A percentile compares a stretch with the other conserved stretches of the same genome.
phyloP scores from a whole-genome alignment of 2,113 vertebrate species.

The Gadus chalcogrammus region DNA sequence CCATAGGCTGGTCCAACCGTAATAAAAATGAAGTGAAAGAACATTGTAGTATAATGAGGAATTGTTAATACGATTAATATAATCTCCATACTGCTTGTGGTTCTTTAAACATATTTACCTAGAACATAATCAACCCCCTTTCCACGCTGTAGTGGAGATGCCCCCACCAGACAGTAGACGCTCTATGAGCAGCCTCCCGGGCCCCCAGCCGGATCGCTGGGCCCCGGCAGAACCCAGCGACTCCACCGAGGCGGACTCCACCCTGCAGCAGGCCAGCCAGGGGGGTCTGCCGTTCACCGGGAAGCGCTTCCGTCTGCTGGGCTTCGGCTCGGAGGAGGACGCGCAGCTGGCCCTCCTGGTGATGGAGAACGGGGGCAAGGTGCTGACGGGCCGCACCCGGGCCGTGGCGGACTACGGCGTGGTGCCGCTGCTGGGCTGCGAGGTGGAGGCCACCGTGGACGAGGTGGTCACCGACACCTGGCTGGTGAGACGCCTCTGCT shows the following conservation, averaged over 20 bases:
- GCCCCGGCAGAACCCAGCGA: conserved; percentile 25
- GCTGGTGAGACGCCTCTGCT: conserved; percentile 81
- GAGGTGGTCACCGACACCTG: conserved; percentile 95
- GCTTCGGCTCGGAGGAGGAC: conserved; percentile 82
- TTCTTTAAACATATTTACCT: not conserved
- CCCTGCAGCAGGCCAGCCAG: conserved; percentile 61
- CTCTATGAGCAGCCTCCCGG: conserved; percentile 19
- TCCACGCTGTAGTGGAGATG: conserved; percentile 54
- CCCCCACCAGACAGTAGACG: conserved; percentile 43
- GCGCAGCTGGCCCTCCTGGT: conserved; percentile 75
- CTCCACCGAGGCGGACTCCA: conserved; percentile 54
- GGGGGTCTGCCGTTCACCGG: conserved; percentile 82
- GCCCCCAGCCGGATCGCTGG: conserved; percentile 27
- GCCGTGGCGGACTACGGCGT: conserved; percentile 87
- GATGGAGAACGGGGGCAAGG: conserved; percentile 81
- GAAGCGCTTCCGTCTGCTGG: conserved; percentile 83
- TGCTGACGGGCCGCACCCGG: conserved; percentile 71
- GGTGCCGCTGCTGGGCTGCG: conserved; percentile 87
- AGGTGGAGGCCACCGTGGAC: conserved; percentile 84
- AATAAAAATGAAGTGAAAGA: not conserved
- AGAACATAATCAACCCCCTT: not conserved
- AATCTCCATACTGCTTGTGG: not conserved
- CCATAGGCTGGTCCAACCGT: not conserved
- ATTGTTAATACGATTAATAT: not conserved
- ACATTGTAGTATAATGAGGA: too few relatives aligned